Conservation (phyloP, 1,140 invertebrate genomes). For the Drosophila sechellia region DNA sequence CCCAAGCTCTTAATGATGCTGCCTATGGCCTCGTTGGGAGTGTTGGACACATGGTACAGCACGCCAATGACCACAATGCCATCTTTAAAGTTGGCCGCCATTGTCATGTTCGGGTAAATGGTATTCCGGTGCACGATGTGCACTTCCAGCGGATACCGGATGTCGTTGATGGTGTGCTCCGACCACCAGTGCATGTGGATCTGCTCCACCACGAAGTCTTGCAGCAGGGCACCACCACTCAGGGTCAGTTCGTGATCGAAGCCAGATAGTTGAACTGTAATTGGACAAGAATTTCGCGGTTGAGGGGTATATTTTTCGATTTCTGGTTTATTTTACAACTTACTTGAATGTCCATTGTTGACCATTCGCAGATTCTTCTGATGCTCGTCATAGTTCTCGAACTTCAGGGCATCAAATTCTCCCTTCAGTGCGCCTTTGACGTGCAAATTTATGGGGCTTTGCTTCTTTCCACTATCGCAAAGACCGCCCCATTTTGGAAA, state of each 20-base stretch:
- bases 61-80: conserved; percentile 90
- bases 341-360: conserved; percentile 86
- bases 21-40: conserved; percentile 59
- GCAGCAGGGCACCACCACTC: conserved; percentile 85
- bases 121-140: conserved; percentile 90
- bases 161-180: conserved; percentile 89
- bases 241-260: conserved; percentile 81
- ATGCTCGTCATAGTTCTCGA: conserved; percentile 81
- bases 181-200: conserved; percentile 93
- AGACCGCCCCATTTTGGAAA: conserved; percentile 85
- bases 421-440: conserved; percentile 68
- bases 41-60: conserved; percentile 87
- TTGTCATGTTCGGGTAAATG: conserved; percentile 86
- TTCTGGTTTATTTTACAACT: conserved; percentile 18
- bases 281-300: conserved; percentile 3
- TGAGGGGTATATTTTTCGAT: not conserved
- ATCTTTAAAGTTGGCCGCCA: conserved; percentile 86
- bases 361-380: conserved; percentile 76
- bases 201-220: conserved; percentile 87
- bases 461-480: conserved; percentile 83
- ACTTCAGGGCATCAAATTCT: conserved; percentile 78
- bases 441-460: conserved; percentile 85
- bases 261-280: conserved; percentile 84
- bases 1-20: conserved; percentile 69
- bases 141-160: conserved; percentile 87